These are phyloP conservation scores for Lasioglossum albipes DNA, from an alignment of 1,140 invertebrate species.

Conservation along the genomic window DNA sequence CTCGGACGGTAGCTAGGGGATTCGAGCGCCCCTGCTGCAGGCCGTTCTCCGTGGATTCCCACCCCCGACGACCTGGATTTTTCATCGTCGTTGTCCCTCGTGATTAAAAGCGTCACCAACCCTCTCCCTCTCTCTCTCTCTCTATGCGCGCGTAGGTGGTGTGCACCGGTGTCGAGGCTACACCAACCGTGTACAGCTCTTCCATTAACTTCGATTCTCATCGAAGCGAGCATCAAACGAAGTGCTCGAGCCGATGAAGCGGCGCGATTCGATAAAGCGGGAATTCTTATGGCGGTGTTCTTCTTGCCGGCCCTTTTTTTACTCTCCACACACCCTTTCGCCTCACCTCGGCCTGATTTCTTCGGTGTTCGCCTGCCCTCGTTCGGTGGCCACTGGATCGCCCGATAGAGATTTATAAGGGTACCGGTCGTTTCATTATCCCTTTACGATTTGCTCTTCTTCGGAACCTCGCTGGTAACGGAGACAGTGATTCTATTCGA, in stretches of 20 bases:
- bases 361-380: neutral
- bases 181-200: neutral
- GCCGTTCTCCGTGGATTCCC: neutral
- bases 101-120: constrained; percentile 60
- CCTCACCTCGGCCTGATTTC: neutral
- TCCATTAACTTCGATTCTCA: constrained; percentile 63
- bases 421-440: no score
- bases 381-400: neutral
- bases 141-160: constrained; percentile 1
- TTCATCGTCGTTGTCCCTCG: constrained; percentile 44
- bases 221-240: constrained; percentile 55
- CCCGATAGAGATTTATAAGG: neutral
- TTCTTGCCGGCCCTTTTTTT: constrained; percentile 5
- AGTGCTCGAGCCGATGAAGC: constrained; percentile 36
- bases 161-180: constrained; percentile 10
- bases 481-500: no score
- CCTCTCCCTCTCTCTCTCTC: neutral
- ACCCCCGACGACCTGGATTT: constrained; percentile 54
- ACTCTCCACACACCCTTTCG: no score
- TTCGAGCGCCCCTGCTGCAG: constrained; percentile 3
- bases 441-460: no score
- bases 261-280: constrained; percentile 31
- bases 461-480: no score
- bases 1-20: neutral
- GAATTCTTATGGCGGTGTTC: constrained; percentile 16